Evolutionary conservation across 1,140 invertebrate genomes (phyloP), one percentile per base, ranked within the genome.

Genomic region (Sinella curviseta): DNA sequence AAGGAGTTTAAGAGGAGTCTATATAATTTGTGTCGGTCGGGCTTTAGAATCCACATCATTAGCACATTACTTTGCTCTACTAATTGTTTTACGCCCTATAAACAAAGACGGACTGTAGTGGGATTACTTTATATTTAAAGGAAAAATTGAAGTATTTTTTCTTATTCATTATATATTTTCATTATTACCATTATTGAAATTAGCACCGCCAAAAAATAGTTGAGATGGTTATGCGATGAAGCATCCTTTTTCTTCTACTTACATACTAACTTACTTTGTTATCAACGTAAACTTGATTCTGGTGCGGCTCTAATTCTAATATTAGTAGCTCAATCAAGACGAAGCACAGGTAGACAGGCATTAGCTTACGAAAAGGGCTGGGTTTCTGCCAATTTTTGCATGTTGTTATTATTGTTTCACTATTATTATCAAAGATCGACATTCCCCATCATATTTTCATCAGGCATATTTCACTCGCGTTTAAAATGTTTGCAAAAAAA

Each of bases 41-140:
- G n/a, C n/a, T n/a, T n/a, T n/a, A n/a, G n/a, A n/a, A n/a, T n/a
- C n/a, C n/a, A n/a, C n/a, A n/a, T n/a, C n/a, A n/a, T n/a, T n/a
- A n/a, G n/a, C n/a, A n/a, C n/a, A n/a, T 48, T 70, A 8, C 4
- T 70, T 70, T 70, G 28, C 31, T 70, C 31, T 33, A 33, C 28
- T 70, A 70, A 70, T 70, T 70, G n/a, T 70, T 70, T 70, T 70
- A 30, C 24, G 65, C 65, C 65, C 65, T 33, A 60, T n/a, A 60
- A 60, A 60, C 57, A 60, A 60, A 17, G 57, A 17, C 39, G 39
- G 39, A 48, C 4, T n/a, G n/a, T n/a, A n/a, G n/a, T n/a, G n/a
- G n/a, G n/a, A n/a, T n/a, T n/a, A n/a, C n/a, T n/a, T n/a, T n/a
- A n/a, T n/a, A n/a, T n/a, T n/a, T n/a, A n/a, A n/a, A n/a, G n/a